Evolutionary conservation across 2,113 vertebrate species (phyloP).

Genomic region (Cyprinus carpio): DNA sequence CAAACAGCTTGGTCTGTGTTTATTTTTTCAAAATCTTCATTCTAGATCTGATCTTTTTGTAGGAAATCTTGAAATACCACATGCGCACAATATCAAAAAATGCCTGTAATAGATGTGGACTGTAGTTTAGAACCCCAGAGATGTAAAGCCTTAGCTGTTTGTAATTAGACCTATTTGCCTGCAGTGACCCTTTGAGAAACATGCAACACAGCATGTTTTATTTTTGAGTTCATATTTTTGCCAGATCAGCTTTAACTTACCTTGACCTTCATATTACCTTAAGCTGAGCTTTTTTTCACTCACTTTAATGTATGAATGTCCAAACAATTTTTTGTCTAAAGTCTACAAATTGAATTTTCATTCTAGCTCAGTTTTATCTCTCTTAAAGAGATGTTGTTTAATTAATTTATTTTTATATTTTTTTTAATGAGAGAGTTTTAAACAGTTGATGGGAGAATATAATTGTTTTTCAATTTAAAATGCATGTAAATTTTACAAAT

Average conservation of each 20-base stretch:
- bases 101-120: constrained; percentile 34
- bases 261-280: constrained; percentile 22
- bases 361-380: background rate
- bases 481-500: background rate
- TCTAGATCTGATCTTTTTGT: constrained; percentile 53
- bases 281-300: constrained; percentile 57
- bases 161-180: constrained; percentile 58
- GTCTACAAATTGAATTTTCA: background rate
- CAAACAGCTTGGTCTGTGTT: constrained; percentile 28
- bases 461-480: background rate
- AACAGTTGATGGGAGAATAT: background rate
- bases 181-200: constrained; percentile 53
- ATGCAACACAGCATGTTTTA: constrained; percentile 56
- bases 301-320: constrained; percentile 70
- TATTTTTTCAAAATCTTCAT: constrained; percentile 36
- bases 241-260: constrained; percentile 59
- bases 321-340: constrained; percentile 56
- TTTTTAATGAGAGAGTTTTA: background rate
- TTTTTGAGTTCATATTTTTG: constrained; percentile 65
- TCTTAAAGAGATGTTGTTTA: background rate
- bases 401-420: background rate
- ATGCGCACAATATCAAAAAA: constrained; percentile 43
- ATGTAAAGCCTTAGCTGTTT: constrained; percentile 52
- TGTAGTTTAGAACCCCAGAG: constrained; percentile 43
- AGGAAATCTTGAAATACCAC: constrained; percentile 35